Evolutionary conservation across 2,113 vertebrate genomes (phyloP), one percentile per base, ranked within the genome.

Genomic region (Lepisosteus oculatus): DNA sequence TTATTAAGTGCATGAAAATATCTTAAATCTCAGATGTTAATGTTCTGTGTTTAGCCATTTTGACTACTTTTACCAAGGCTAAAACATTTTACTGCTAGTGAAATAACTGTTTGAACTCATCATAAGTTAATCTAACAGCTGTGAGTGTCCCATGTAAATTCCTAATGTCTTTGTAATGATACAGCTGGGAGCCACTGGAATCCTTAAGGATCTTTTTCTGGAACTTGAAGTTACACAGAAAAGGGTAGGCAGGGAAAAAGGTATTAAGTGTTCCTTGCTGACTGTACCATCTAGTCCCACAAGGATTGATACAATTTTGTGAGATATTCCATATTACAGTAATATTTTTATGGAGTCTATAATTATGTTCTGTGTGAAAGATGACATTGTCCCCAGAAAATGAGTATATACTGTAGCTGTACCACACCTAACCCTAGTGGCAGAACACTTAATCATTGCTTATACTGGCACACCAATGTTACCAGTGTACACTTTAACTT

Each of bases 141-240:
- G 85, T 71, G 76, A 43, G 73, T 76, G 80, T 84, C 78, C 79
- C 44, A 80, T 65, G 62, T 43, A 75, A 74, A 83, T 85, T 83
- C 78, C 77, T 84, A 73, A 83, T 76, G 71, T 76, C 76, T 84
- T 84, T 74, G 73, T 85, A 84, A 85, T 77, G 69, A 76, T 81
- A 67, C 76, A 76, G 78, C 80, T 85, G 82, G 79, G 80, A 72
- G 70, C 15, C 62, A 56, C 71, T 72, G 66, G 77, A 80, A 74
- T 74, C 79, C 76, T 76, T 45, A 47, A 75, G 80, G 75, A 74
- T 14, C 71, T 64, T 75, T 74, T 75, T 69, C 64, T 73, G 80
- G 69, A 83, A 74, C 63, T 80, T 63, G 0, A 65, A 5, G 6
- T 43, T 41, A 11, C 62, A 9, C 6, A 42, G 62, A 65, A 65